Percentiles rank a stretch among this genome's conserved stretches.
Conservation (phyloP, 2,113 vertebrate species). For the Myxocyprinus asiaticus region DNA sequence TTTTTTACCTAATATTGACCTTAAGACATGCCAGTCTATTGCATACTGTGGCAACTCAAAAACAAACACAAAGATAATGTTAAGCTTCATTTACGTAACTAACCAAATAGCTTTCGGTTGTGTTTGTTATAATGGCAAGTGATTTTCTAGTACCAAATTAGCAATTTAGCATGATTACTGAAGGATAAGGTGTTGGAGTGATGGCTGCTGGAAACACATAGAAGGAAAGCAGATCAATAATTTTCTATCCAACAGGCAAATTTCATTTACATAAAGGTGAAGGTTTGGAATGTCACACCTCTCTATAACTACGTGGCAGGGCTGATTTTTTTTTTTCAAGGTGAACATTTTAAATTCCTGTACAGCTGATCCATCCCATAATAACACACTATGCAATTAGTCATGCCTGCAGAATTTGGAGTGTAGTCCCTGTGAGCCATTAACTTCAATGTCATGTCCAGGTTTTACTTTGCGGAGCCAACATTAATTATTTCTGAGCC, state of each 20-base stretch:
- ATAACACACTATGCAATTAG: conserved; percentile 2
- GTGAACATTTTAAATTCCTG: background rate
- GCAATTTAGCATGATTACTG: no score
- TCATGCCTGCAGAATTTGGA: background rate
- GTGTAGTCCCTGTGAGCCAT: background rate
- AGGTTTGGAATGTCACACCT: background rate
- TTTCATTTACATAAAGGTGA: background rate
- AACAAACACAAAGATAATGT: no score
- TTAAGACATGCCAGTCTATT: no score
- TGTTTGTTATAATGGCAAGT: no score
- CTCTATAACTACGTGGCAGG: background rate
- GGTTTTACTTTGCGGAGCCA: background rate
- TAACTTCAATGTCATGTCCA: background rate
- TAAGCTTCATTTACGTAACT: no score
- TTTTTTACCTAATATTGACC: no score
- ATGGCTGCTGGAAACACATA: no score
- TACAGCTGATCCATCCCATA: background rate
- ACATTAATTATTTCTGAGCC: background rate
- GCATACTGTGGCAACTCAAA: no score
- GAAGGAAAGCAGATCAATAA: background rate
- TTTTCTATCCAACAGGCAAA: background rate
- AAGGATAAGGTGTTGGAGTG: no score
- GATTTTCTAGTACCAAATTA: no score
- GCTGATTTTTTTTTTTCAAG: background rate
- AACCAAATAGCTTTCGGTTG: no score